Evolutionary conservation across 2,797 vertebrate genomes (phyloP).

Genomic region (Merluccius polli): DNA sequence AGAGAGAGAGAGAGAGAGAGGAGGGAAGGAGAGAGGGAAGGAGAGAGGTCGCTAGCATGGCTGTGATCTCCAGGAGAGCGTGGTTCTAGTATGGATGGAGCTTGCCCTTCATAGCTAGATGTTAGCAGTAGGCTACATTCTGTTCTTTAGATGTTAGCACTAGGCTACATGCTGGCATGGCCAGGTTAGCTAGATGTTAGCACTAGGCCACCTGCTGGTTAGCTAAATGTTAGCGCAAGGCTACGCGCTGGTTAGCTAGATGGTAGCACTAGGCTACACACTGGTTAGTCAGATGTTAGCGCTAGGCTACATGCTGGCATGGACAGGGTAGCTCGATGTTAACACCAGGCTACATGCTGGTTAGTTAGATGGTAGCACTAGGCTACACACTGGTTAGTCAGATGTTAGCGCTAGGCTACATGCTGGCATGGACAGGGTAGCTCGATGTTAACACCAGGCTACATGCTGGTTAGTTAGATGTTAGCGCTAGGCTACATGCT

Average conservation of each 20-base stretch:
- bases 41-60: no score
- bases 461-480: no score
- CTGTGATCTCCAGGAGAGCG: no score
- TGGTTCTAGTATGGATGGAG: no score
- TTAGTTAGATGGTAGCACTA: conserved; percentile 37
- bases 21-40: no score
- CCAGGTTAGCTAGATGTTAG: conserved; percentile 39
- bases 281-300: no score
- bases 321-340: conserved; percentile 15
- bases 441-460: no score
- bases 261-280: no score
- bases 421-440: conserved; percentile 22
- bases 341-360: conserved; percentile 39
- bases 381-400: conserved; percentile 37
- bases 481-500: no score
- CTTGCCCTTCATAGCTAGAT: no score
- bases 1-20: neutral
- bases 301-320: no score
- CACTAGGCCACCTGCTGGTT: conserved; percentile 34
- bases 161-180: conserved; percentile 41
- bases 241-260: neutral
- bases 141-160: conserved; percentile 20
- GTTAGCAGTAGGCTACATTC: no score
- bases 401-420: conserved; percentile 43
- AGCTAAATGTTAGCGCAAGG: conserved; percentile 44